phyloP scores from a whole-genome alignment of 2,797 vertebrate species.

The Molossus molossus region DNA sequence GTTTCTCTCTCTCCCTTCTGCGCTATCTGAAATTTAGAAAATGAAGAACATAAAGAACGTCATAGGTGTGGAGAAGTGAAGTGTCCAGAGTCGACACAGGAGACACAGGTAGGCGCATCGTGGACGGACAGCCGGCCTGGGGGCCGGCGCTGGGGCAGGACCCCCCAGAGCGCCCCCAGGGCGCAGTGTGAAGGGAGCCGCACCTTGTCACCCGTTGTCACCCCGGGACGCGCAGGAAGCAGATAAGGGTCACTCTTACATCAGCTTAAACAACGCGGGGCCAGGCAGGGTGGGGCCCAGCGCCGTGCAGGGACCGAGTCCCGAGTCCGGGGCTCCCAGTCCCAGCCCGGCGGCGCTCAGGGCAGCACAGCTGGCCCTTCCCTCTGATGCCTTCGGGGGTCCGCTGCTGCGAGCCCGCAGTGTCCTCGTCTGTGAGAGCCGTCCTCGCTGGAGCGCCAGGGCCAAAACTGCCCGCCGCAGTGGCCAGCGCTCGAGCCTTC shows the following conservation, averaged over 20 bases:
- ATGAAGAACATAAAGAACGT: no score
- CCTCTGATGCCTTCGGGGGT: background rate
- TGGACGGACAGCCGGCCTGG: background rate
- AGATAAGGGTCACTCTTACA: background rate
- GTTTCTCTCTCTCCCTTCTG: no score
- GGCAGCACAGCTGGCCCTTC: background rate
- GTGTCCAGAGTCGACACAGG: background rate
- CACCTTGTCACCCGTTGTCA: background rate
- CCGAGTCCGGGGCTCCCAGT: background rate
- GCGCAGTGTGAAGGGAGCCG: background rate
- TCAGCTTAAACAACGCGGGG: background rate
- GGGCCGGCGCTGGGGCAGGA: background rate
- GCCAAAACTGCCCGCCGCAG: background rate
- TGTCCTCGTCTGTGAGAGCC: background rate
- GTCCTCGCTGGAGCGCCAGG: background rate
- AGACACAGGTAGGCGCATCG: background rate
- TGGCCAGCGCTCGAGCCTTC: background rate
- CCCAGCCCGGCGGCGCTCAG: fast-evolving
- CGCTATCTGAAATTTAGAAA: no score
- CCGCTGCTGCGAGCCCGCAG: background rate
- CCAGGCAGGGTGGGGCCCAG: background rate
- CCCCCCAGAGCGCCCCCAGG: no score
- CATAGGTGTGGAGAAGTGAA: background rate
- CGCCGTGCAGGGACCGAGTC: background rate
- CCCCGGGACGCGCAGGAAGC: background rate